Evolutionary conservation across 2,797 vertebrate species (phyloP).

Genomic region (Aythya fuligula): DNA sequence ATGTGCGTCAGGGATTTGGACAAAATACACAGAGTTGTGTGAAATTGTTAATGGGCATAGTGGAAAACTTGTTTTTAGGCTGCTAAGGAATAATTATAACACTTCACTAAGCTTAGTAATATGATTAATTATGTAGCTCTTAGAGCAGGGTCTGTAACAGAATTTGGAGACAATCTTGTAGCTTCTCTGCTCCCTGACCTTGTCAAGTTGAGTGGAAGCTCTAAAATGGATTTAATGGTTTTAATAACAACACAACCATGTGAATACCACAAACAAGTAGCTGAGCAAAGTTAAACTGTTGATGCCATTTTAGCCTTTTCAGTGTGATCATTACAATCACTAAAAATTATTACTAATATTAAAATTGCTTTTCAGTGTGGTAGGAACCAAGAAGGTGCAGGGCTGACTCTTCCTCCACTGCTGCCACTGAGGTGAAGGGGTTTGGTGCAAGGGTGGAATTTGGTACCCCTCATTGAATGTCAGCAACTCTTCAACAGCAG

Average conservation of each 20-base stretch:
- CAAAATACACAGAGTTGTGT: constrained; percentile 8
- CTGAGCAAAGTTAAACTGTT: not conserved
- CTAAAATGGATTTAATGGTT: not conserved
- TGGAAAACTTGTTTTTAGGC: not conserved
- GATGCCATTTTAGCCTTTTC: not conserved
- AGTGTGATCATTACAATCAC: not conserved
- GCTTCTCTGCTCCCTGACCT: not conserved
- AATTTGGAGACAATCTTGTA: not conserved
- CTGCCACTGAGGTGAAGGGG: not conserved
- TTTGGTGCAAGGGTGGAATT: not conserved
- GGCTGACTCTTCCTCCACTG: not conserved
- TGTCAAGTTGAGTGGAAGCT: not conserved
- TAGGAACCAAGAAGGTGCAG: not conserved
- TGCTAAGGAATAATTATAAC: constrained; percentile 5
- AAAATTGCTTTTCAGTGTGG: not conserved
- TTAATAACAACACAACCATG: not conserved
- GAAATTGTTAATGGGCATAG: constrained; percentile 24
- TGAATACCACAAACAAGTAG: not conserved
- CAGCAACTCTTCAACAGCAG: not conserved
- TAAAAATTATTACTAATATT: not conserved
- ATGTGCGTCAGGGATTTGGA: not conserved
- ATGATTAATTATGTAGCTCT: not conserved
- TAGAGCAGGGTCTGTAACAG: not conserved
- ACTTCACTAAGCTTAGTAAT: not conserved
- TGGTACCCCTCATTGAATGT: not conserved